phyloP scores from a whole-genome alignment of 2,797 vertebrate species.

The Onychomys torridus region DNA sequence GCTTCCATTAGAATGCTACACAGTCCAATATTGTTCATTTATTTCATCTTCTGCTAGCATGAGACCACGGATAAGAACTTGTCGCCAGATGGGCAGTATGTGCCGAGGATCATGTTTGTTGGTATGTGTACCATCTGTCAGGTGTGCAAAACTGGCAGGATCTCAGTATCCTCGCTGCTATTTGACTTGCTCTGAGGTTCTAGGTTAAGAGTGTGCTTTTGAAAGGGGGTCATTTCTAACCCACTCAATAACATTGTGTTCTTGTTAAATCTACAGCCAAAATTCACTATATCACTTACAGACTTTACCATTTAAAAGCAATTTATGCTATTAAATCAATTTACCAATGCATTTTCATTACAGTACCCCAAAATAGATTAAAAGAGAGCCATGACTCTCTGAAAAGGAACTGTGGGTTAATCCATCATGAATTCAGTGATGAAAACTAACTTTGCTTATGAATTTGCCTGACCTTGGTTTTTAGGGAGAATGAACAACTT shows the following conservation, averaged over 20 bases:
- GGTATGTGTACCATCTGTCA: conserved; percentile 86
- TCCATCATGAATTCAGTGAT: not conserved
- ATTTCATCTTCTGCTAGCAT: conserved; percentile 86
- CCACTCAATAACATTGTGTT: not conserved
- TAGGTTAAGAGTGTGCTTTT: conserved; percentile 31
- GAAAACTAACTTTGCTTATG: conserved; percentile 2
- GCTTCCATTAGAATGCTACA: not conserved
- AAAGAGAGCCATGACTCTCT: not conserved
- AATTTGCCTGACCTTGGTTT: conserved; percentile 12
- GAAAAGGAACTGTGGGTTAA: not conserved
- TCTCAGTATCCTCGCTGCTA: not conserved
- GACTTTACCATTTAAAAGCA: conserved; percentile 32
- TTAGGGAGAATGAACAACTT: not conserved
- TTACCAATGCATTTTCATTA: not conserved
- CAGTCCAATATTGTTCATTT: not conserved
- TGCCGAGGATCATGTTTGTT: conserved; percentile 94
- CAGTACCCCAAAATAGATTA: not conserved
- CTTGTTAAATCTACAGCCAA: not conserved
- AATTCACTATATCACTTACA: not conserved
- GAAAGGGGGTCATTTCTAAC: not conserved
- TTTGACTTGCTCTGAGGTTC: not conserved
- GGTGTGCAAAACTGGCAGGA: not conserved
- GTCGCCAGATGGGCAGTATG: conserved; percentile 93
- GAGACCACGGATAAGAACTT: conserved; percentile 92
- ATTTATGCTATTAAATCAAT: not conserved